A percentile compares a stretch with the other conserved stretches of the same genome.
These are phyloP conservation scores for Octomys mimax DNA, from an alignment of 2,797 vertebrate species.

Conservation along the genomic window DNA sequence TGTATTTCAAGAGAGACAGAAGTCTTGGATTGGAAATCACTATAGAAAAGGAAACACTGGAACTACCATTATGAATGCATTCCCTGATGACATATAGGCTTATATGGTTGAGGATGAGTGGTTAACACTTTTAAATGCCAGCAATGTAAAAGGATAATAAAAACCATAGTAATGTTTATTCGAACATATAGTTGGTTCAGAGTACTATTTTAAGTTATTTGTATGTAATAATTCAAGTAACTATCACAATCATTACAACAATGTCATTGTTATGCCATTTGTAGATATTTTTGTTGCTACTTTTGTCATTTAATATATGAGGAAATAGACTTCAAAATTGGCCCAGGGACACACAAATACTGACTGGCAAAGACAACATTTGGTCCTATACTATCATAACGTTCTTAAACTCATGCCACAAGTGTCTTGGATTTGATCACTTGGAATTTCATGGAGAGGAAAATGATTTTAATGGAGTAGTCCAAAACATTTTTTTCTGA, in stretches of 20 bases:
- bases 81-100: not conserved
- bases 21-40: not conserved
- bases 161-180: not conserved
- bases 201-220: not conserved
- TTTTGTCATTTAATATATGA: not conserved
- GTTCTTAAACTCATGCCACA: not conserved
- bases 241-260: not conserved
- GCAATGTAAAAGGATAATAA: not conserved
- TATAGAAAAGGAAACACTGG: constrained; percentile 8
- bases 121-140: not conserved
- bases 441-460: not conserved
- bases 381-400: not conserved
- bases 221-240: not conserved
- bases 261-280: not conserved
- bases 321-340: not conserved
- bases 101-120: not conserved
- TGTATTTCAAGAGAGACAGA: not conserved
- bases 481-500: not conserved
- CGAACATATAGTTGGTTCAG: not conserved
- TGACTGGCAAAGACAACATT: not conserved
- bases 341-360: not conserved
- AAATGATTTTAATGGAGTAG: not conserved
- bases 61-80: not conserved
- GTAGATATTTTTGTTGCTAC: not conserved
- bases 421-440: not conserved